Evolutionary conservation across 1,140 invertebrate genomes (phyloP), one percentile per base, ranked within the genome.

Genomic region (Drosophila rhopaloa): DNA sequence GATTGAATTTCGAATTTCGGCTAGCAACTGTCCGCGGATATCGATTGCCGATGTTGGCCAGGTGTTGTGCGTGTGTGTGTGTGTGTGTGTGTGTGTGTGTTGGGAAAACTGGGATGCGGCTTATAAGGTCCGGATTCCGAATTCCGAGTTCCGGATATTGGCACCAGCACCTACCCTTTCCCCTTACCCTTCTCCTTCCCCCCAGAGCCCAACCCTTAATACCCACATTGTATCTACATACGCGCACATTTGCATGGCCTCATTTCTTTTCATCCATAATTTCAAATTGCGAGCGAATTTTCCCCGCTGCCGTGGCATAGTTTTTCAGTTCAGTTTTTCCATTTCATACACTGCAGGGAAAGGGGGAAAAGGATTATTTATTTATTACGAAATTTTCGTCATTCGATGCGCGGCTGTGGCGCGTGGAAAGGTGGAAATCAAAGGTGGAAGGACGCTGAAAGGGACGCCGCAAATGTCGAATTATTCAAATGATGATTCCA

Each of bases 401-500:
- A 88, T 88, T 88, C 83, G 83, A 88, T 88, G 83, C 79, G 83
- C 76, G 81, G 66, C 80, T 73, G 65, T 71, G 76, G 70, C 79
- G 79, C 78, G 82, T 75, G 82, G 83, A 86, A 86, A 86, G 82
- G 78, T 86, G 76, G 75, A 81, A 70, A 81, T 48, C 63, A 77
- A 79, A 70, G 55, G 53, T 68, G 79, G 59, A 83, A 56, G 58
- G 68, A 76, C 35, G 43, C 50, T 55, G 56, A 57, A 51, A 65
- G 29, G 70, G 58, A 54, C 56, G 81, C 83, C 83, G 83, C 83
- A 86, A 86, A 86, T 86, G 83, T 86, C 83, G 83, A 86, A 88
- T 86, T 86, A 86, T 86, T 86, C 83, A 86, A 86, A 86, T 86
- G 83, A 86, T 86, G 83, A 86, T 86, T 88, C 83, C 85, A 86